Evolutionary conservation across 2,888 invertebrate genomes (phyloP), one percentile per base, ranked within the genome.

Genomic region (Dorcus hopei): DNA sequence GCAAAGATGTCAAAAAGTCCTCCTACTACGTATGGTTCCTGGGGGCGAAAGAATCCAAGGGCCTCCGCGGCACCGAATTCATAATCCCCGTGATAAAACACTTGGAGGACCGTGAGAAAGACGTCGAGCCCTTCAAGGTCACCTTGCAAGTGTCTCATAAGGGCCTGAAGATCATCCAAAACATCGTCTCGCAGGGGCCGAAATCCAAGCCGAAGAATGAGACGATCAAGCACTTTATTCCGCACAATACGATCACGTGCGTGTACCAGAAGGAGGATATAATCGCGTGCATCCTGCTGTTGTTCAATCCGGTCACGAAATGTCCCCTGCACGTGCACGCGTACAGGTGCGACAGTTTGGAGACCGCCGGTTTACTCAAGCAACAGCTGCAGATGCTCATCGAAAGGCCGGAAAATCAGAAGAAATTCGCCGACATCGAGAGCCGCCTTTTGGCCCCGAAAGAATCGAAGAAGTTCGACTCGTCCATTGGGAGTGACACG

Each of bases 301-400:
- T 97, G 1, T 95, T 93, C 76, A 97, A 97, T 80, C 96, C 97
- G 0, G 88, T 93, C 56, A 96, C 96, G 7, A 91, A 93, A 67
- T 94, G 95, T 75, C 96, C 96, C 0, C 88, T 97, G 26, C 97
- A 97, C 75, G 95, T 96, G 2, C 97, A 98, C 76, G 96, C 95
- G 54, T 97, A 87, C 75, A 87, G 96, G 80, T 96, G 94, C 77
- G 97, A 97, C 78, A 94, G 94, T 8, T 88, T 94, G 64, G 91
- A 94, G 74, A 97, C 97, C 16, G 97, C 97, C 0, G 87, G 90
- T 61, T 85, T 94, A 74, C 83, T 98, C 58, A 90, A 89, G 74
- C 86, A 88, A 9, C 95, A 95, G 72, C 80, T 97, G 59, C 90
- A 92, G 78, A 86, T 89, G 7, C 79, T 97, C 58, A 85, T 93